Conservation (phyloP, 2,888 invertebrate species). For the Prenolepis imparis region DNA sequence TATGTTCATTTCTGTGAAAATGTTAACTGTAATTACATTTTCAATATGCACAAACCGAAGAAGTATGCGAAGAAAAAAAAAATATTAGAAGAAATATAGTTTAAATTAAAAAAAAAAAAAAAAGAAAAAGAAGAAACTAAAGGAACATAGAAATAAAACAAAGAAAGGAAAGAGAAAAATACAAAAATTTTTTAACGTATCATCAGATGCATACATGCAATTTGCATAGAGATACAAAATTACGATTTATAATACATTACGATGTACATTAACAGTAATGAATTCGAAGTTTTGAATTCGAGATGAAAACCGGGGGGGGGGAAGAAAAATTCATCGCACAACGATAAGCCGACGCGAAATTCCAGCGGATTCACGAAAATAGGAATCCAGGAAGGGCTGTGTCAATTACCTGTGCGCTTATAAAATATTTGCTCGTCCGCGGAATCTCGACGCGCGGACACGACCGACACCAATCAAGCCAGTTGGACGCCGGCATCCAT, state of each 20-base stretch:
- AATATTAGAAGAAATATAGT: neutral
- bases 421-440: slow-evolving; percentile 75
- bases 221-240: neutral
- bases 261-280: neutral
- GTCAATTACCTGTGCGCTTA: slow-evolving; percentile 77
- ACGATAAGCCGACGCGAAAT: slow-evolving; percentile 65
- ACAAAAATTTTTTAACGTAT: neutral
- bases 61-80: neutral
- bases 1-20: neutral
- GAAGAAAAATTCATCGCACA: slow-evolving; percentile 15
- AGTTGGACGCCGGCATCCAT: slow-evolving; percentile 67
- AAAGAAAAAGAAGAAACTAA: neutral
- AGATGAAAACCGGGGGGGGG: neutral
- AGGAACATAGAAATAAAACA: neutral
- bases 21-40: slow-evolving; percentile 2
- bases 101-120: neutral
- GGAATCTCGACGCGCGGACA: slow-evolving; percentile 57
- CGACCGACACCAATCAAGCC: slow-evolving; percentile 73
- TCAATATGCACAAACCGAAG: no score
- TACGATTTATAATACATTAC: neutral
- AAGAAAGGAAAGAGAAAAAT: neutral
- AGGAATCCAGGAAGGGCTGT: slow-evolving; percentile 49
- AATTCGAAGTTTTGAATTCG: neutral
- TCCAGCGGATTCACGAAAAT: slow-evolving; percentile 63
- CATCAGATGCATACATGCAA: neutral